Base-by-base conservation (phyloP, 1,140 invertebrate genomes). In the Aphidius ervi region DNA sequence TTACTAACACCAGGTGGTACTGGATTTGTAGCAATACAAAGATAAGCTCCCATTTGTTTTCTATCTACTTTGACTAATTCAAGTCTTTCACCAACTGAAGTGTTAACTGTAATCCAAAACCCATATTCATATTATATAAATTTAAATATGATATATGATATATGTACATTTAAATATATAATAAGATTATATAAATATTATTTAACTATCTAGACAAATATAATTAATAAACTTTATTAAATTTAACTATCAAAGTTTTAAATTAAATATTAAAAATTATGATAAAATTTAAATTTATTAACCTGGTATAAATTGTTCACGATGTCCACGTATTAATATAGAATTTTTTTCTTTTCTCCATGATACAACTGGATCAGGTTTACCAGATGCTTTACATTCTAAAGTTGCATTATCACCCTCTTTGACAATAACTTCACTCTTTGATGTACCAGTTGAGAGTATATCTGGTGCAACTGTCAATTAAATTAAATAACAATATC, bases 1-100 rank as follows among this genome's bases (percentile, higher is more conserved):
- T 89, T 90, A 79, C 86, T 88, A 63, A 89, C 87, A 42, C 87
- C 86, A 41, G 88, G 88, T 5, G 88, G 88, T 9, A 90, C 87
- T 64, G 89, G 88, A 70, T 90, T 90, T 67, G 82, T 86, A 8
- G 88, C 88, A 69, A 89, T 89, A 75, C 88, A 90, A 63, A 88
- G 82, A 75, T 88, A 89, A 56, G 87, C 86, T 6, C 87, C 88
- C 86, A 88, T 89, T 80, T 89, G 87, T 63, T 82, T 79, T 40
- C 88, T 81, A 63, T 88, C 86, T 64, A 89, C 82, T 66, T 83
- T 84, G 62, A 82, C 82, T 66, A 91, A 81, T 65, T 84, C 82
- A 59, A 89, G 79, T 53, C 75, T 81, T 57, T 85, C 82, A 10
- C 86, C 85, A 70, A 82, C 82, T 74, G 76, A 83, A 68, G 82